A percentile compares a stretch with the other conserved stretches of the same genome.
These are phyloP conservation scores for Archips crataeganus DNA, from an alignment of 2,888 invertebrate species.

Conservation along the genomic window DNA sequence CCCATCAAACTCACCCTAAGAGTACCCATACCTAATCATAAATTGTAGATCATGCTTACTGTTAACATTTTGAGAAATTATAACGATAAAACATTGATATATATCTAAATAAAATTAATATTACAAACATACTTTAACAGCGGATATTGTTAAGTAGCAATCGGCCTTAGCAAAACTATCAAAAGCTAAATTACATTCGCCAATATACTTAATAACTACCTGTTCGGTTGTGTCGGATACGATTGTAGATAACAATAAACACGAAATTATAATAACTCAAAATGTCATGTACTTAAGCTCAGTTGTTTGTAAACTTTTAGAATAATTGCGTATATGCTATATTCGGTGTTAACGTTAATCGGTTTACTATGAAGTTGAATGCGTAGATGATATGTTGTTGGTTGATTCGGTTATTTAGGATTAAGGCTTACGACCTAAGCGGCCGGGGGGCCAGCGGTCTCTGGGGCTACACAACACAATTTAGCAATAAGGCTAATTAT, in stretches of 20 bases:
- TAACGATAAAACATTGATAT: neutral
- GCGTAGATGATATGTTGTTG: conserved; percentile 39
- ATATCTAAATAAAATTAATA: neutral
- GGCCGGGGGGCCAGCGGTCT: neutral
- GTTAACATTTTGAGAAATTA: conserved; percentile 34
- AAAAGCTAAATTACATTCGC: neutral
- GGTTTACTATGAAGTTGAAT: conserved; percentile 31
- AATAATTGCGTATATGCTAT: conserved; percentile 36
- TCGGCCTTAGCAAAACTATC: neutral
- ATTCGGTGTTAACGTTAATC: conserved; percentile 43
- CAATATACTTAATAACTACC: neutral
- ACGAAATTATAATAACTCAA: conserved; percentile 31
- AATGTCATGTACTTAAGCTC: conserved; percentile 33
- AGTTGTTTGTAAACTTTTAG: conserved; percentile 39
- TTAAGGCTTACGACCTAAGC: conserved; percentile 37
- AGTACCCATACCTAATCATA: conserved; percentile 17
- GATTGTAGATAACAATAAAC: conserved; percentile 1
- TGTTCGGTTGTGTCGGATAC: neutral
- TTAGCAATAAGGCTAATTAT: conserved; percentile 25
- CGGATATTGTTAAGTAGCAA: neutral
- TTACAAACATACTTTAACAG: neutral
- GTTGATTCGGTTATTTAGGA: conserved; percentile 33
- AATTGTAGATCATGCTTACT: conserved; percentile 1
- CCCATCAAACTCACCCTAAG: conserved; percentile 25
- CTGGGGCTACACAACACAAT: conserved; percentile 15